A percentile compares a stretch with the other conserved stretches of the same genome.
Evolutionary conservation across 2,113 vertebrate genomes (phyloP).

Genomic region (Heloderma charlesbogerti): DNA sequence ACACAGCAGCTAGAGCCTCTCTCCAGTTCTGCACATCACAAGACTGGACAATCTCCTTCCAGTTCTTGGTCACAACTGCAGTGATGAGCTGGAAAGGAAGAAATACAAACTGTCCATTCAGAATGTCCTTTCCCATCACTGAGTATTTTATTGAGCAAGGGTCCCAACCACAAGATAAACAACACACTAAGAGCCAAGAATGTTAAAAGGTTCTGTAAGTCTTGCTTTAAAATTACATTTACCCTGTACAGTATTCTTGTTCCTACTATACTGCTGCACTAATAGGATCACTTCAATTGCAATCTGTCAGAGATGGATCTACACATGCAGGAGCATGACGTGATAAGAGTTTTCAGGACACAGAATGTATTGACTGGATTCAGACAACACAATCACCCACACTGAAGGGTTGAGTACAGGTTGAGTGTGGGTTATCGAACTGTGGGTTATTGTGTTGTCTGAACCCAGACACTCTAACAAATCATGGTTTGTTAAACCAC

Average conservation of each 20-base stretch:
- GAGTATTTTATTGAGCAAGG: background rate
- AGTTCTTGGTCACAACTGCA: constrained; percentile 94
- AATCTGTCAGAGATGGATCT: background rate
- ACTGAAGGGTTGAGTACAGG: too few relatives aligned
- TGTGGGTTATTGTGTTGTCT: too few relatives aligned
- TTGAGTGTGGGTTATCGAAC: too few relatives aligned
- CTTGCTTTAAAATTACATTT: background rate
- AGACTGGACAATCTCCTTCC: constrained; percentile 91
- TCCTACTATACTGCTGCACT: background rate
- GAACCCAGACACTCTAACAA: too few relatives aligned
- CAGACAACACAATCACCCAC: too few relatives aligned
- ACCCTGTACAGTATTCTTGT: background rate
- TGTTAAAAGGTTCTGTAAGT: background rate
- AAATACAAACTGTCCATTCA: background rate
- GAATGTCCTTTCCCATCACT: background rate
- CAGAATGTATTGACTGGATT: background rate
- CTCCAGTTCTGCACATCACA: constrained; percentile 96
- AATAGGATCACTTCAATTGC: background rate
- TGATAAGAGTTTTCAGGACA: background rate
- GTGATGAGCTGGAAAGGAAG: constrained; percentile 87
- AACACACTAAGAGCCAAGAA: background rate
- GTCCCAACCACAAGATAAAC: background rate
- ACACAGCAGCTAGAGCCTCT: constrained; percentile 93
- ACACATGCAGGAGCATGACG: too few relatives aligned
- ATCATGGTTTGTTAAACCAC: too few relatives aligned